Percentiles rank a stretch among this genome's conserved stretches.
These are phyloP conservation scores for Agapostemon virescens DNA, from an alignment of 2,888 invertebrate genomes.

Conservation along the genomic window DNA sequence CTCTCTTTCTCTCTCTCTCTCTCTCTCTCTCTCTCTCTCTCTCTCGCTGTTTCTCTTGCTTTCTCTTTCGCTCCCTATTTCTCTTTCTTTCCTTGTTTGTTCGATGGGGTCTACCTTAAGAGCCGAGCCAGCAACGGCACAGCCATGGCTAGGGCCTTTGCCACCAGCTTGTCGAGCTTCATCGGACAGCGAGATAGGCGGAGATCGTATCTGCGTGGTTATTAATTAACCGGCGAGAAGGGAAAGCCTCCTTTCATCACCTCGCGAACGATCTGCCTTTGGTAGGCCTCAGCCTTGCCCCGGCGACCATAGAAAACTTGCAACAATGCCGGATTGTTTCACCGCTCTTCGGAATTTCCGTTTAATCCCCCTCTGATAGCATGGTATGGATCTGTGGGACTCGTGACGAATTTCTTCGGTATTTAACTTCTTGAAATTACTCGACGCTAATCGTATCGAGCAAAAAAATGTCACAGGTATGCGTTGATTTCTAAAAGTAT, in stretches of 20 bases:
- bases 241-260: conserved; percentile 79
- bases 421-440: too few relatives aligned
- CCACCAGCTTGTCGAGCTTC: conserved; percentile 74
- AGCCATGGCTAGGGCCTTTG: conserved; percentile 68
- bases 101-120: conserved; percentile 57
- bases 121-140: conserved; percentile 50
- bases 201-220: conserved; percentile 79
- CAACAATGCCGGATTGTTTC: conserved; percentile 6
- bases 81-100: conserved; percentile 19
- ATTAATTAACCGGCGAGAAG: conserved; percentile 79
- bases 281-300: conserved; percentile 48
- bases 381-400: too few relatives aligned
- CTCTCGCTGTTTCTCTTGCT: conserved; percentile 16
- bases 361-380: too few relatives aligned
- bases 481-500: too few relatives aligned
- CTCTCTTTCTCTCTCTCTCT: conserved; percentile 41
- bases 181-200: conserved; percentile 77
- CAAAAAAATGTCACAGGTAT: too few relatives aligned
- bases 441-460: too few relatives aligned
- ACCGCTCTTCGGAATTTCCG: neutral
- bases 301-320: conserved; percentile 28
- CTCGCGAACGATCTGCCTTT: conserved; percentile 74
- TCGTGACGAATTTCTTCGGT: too few relatives aligned
- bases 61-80: conserved; percentile 40
- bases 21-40: conserved; percentile 43